These are phyloP conservation scores for Drosophila nigromelanica DNA, from an alignment of 1,140 invertebrate species.

Conservation along the genomic window DNA sequence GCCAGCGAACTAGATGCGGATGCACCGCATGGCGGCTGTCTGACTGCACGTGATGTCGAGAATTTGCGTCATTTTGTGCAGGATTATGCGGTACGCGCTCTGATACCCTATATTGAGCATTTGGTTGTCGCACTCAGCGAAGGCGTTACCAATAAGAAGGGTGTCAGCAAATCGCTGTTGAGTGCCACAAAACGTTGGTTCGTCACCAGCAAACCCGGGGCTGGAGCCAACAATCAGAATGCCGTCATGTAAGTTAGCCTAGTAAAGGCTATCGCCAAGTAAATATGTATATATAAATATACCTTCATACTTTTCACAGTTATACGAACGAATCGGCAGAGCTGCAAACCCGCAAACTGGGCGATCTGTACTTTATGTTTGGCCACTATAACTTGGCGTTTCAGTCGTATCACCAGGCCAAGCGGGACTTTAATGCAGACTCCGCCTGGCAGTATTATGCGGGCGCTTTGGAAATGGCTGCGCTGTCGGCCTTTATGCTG, in stretches of 20 bases:
- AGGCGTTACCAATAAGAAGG: conserved; percentile 94
- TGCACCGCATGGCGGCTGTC: conserved; percentile 88
- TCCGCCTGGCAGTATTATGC: conserved; percentile 99
- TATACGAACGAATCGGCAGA: conserved; percentile 96
- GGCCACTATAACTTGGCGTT: conserved; percentile 96
- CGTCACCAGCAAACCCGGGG: conserved; percentile 93
- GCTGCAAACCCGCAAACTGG: conserved; percentile 95
- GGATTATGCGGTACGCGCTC: conserved; percentile 93
- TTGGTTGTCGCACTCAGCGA: conserved; percentile 93
- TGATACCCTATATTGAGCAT: conserved; percentile 95
- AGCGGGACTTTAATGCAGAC: conserved; percentile 97
- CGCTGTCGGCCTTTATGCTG: conserved; percentile 95
- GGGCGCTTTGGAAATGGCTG: conserved; percentile 97
- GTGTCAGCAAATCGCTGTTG: conserved; percentile 95
- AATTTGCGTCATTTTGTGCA: conserved; percentile 92
- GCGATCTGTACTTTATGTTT: conserved; percentile 98
- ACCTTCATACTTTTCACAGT: conserved; percentile 82
- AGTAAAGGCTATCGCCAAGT: conserved; percentile 1
- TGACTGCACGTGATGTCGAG: conserved; percentile 93
- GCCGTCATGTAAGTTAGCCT: conserved; percentile 89
- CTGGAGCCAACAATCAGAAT: conserved; percentile 88
- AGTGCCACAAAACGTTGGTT: conserved; percentile 98
- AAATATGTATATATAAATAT: background rate
- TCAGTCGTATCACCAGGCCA: conserved; percentile 96
- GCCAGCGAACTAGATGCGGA: conserved; percentile 85